A percentile compares a stretch with the other conserved stretches of the same genome.
Evolutionary conservation across 35 echinoderm and acorn worm genomes (phyloP).

Genomic region (Eucidaris tribuloides): DNA sequence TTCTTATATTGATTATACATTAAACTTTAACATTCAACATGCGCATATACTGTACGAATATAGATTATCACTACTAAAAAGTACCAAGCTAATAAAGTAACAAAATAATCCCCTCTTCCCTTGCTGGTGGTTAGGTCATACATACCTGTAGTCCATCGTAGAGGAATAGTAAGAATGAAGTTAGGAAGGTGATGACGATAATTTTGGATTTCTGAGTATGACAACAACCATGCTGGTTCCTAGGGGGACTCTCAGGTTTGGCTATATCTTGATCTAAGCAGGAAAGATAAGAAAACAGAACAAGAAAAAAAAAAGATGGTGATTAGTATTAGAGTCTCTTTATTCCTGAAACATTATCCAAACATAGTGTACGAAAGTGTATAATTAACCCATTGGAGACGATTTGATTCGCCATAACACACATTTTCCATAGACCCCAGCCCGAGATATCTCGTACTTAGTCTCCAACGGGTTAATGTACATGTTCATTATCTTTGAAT

Average conservation of each 20-base stretch:
- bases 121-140: too few species aligned
- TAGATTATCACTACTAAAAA: too few species aligned
- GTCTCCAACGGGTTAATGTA: not conserved
- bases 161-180: conserved; percentile 37
- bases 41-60: too few species aligned
- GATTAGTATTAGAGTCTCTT: not conserved
- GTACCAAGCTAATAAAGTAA: too few species aligned
- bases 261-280: conserved; percentile 25
- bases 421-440: not conserved
- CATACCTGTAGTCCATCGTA: conserved; percentile 59
- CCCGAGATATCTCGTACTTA: not conserved
- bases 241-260: not conserved
- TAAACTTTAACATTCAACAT: too few species aligned
- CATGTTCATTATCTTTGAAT: too few species aligned
- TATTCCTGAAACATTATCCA: not conserved
- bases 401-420: not conserved
- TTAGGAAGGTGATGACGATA: conserved; percentile 33
- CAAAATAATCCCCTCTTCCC: too few species aligned
- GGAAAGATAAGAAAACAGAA: not conserved
- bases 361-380: too few species aligned
- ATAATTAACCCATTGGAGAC: not conserved
- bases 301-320: conserved; percentile 6
- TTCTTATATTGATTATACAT: too few species aligned
- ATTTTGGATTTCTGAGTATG: conserved; percentile 30
- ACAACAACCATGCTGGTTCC: not conserved